Conservation (phyloP, 2,797 vertebrate genomes). For the Sylvia borin region DNA sequence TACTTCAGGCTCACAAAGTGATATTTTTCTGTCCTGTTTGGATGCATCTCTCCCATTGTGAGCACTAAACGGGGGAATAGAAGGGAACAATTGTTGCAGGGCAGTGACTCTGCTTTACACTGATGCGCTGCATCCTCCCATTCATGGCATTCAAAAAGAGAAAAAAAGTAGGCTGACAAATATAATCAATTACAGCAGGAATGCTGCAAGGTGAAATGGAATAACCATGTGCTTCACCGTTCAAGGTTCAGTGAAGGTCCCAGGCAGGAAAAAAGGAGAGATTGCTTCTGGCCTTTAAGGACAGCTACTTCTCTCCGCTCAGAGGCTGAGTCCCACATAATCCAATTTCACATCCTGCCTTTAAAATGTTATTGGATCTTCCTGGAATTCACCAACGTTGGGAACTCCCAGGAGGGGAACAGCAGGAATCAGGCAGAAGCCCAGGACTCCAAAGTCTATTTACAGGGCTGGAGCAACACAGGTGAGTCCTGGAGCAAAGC, state of each 20-base stretch:
- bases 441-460: not conserved
- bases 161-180: not conserved
- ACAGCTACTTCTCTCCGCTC: not conserved
- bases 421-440: not conserved
- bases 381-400: conserved; percentile 13
- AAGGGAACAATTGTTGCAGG: not conserved
- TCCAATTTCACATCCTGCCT: conserved; percentile 57
- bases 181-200: conserved; percentile 30
- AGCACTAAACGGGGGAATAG: not conserved
- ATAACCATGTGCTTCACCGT: not conserved
- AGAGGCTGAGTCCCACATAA: conserved; percentile 14
- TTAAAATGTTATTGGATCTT: conserved; percentile 40
- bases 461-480: not conserved
- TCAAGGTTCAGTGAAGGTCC: conserved; percentile 36
- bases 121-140: not conserved
- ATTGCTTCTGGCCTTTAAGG: conserved; percentile 23
- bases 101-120: not conserved
- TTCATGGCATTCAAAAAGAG: not conserved
- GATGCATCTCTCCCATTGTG: not conserved
- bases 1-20: not conserved
- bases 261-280: not conserved
- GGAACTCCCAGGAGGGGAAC: not conserved
- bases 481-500: not conserved
- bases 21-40: conserved; percentile 17
- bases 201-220: conserved; percentile 44